phyloP scores from a whole-genome alignment of 2,888 invertebrate genomes.

The Troides aeacus region DNA sequence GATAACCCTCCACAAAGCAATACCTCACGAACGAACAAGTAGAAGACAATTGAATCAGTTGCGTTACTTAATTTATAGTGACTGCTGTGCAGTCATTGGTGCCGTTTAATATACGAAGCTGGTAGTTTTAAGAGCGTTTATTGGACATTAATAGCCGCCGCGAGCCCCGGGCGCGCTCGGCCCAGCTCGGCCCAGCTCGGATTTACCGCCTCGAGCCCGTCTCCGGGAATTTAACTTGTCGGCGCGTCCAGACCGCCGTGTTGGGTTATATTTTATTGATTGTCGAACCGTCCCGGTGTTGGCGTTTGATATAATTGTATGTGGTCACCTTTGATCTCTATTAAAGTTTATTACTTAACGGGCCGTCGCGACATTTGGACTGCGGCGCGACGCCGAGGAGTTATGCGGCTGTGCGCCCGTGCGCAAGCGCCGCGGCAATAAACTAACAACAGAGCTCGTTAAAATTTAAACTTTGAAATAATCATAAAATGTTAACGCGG shows the following conservation, averaged over 20 bases:
- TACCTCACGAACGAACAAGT: no score
- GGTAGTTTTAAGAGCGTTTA: slow-evolving; percentile 19
- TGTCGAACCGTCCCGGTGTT: slow-evolving; percentile 9
- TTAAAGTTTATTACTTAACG: slow-evolving; percentile 5
- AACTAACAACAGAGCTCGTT: neutral
- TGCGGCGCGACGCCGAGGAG: neutral
- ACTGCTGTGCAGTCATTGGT: neutral
- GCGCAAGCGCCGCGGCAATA: neutral
- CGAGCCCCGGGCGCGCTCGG: neutral
- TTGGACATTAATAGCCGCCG: slow-evolving; percentile 10
- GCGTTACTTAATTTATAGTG: no score
- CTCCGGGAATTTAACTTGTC: slow-evolving; percentile 6
- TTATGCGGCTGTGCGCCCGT: neutral
- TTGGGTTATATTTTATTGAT: slow-evolving; percentile 17
- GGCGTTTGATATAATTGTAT: slow-evolving; percentile 1
- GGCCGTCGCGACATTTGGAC: neutral
- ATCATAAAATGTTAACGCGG: neutral
- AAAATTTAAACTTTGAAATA: neutral
- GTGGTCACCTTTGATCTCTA: slow-evolving; percentile 12
- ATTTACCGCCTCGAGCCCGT: slow-evolving; percentile 14
- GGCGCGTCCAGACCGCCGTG: slow-evolving; percentile 9
- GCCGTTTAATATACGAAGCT: slow-evolving; percentile 7
- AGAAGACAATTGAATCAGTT: no score
- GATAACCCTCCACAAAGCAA: no score
- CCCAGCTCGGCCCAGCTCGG: neutral